A percentile compares a stretch with the other conserved stretches of the same genome.
These are phyloP conservation scores for Trichosurus vulpecula DNA, from an alignment of 2,797 vertebrate genomes.

Conservation along the genomic window DNA sequence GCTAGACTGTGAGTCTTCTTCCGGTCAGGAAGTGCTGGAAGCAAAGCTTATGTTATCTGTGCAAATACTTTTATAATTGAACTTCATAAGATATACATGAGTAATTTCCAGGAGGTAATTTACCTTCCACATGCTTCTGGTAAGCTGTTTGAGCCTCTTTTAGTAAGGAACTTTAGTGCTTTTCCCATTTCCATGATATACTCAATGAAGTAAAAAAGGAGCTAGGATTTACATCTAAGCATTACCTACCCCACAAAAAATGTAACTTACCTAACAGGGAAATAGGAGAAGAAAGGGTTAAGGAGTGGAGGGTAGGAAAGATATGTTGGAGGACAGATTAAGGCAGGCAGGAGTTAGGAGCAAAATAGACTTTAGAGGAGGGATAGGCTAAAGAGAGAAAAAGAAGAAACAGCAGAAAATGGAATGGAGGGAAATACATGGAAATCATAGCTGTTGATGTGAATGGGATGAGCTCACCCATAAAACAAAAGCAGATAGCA, in stretches of 20 bases:
- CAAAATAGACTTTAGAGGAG: neutral
- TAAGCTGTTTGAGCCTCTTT: neutral
- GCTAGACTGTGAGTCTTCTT: neutral
- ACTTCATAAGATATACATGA: neutral
- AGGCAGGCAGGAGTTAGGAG: neutral
- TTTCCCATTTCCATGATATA: neutral
- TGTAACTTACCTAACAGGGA: neutral
- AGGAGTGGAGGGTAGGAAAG: neutral
- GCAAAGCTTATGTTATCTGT: neutral
- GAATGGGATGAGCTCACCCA: neutral
- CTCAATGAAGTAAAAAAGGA: neutral
- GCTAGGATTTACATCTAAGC: neutral
- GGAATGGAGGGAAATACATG: neutral
- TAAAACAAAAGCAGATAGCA: neutral
- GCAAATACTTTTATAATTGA: neutral
- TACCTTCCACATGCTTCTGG: neutral
- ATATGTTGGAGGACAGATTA: neutral
- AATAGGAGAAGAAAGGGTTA: neutral
- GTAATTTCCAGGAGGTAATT: neutral
- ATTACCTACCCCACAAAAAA: neutral
- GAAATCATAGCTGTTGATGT: neutral
- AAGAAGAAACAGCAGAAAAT: neutral
- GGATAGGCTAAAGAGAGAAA: neutral
- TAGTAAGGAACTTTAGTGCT: neutral
- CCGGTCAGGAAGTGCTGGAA: neutral